A percentile compares a stretch with the other conserved stretches of the same genome.
Conservation (phyloP, 1,140 invertebrate species). For the Halyomorpha halys region DNA sequence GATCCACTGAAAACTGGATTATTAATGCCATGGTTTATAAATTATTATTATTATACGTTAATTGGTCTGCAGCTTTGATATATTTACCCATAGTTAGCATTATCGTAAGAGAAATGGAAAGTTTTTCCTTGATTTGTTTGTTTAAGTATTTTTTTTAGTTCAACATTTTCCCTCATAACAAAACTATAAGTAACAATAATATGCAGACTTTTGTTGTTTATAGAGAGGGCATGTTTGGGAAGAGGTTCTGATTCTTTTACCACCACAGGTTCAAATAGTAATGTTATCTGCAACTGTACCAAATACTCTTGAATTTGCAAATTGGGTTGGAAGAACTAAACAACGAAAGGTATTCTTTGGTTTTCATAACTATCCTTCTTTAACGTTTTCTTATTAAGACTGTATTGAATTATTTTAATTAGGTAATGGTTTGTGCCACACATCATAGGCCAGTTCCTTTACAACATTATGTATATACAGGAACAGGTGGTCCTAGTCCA, state of each 20-base stretch:
- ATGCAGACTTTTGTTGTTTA: slow-evolving; percentile 28
- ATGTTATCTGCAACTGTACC: slow-evolving; percentile 97
- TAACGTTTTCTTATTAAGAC: background rate
- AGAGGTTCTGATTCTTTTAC: slow-evolving; percentile 92
- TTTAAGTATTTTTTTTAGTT: too few species aligned
- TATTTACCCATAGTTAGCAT: too few species aligned
- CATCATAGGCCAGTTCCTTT: slow-evolving; percentile 88
- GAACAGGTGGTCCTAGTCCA: slow-evolving; percentile 63
- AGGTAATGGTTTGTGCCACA: slow-evolving; percentile 41
- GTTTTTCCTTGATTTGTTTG: too few species aligned
- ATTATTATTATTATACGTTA: too few species aligned
- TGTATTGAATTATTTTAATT: background rate
- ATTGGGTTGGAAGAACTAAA: slow-evolving; percentile 93
- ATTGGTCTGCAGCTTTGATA: too few species aligned
- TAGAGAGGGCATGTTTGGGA: slow-evolving; percentile 98
- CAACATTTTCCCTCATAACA: too few species aligned
- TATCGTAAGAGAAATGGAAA: too few species aligned
- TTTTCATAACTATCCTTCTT: slow-evolving; percentile 34
- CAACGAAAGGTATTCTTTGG: slow-evolving; percentile 62
- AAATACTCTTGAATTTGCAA: slow-evolving; percentile 91
- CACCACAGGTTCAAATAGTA: slow-evolving; percentile 88
- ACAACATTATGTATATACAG: slow-evolving; percentile 87
- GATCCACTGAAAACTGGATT: too few species aligned
- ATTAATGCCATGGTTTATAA: too few species aligned
- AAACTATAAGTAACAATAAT: background rate